Evolutionary conservation across 2,113 vertebrate genomes (phyloP), one percentile per base, ranked within the genome.

Genomic region (Austrofundulus limnaeus): DNA sequence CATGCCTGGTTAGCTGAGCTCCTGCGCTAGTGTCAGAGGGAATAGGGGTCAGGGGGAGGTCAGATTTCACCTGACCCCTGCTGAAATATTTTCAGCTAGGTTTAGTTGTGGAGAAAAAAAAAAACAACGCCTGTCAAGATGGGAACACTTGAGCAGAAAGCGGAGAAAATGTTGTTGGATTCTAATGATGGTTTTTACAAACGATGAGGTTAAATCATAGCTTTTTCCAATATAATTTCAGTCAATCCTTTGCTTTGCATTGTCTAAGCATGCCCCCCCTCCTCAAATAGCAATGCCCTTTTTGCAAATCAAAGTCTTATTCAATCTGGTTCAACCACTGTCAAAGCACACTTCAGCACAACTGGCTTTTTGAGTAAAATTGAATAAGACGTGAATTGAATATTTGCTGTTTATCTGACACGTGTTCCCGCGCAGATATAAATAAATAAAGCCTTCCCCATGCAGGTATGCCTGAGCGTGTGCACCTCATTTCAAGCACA

Each of bases 401-500:
- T 89, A 90, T 88, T 88, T 90, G 86, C 83, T 80, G 76, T 86
- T 89, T 85, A 88, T 90, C 88, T 87, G 85, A 88, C 89, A 86
- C 38, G 46, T 78, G 81, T 87, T 89, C 75, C 80, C 72, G 80
- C 76, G 79, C 80, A 90, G 84, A 91, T 88, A 90, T 91, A 90
- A 90, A 89, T 91, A 90, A 89, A 92, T 91, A 90, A 90, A 87
- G 67, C 80, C 80, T 90, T 90, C 82, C 82, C 80, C 66, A 81
- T 83, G 88, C 88, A 91, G 90, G 88, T 91, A 90, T 87, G 82
- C 87, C 84, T 74, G 85, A 89, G 81, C 88, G 88, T 91, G 85
- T 87, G 89, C 82, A 92, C 91, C 92, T 94, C 92, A 94, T 94
- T 94, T 93, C 92, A 94, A 93, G 92, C 92, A 91, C 92, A 92